Base-by-base conservation (phyloP, 2,888 invertebrate species). In the Diarsia rubi region DNA sequence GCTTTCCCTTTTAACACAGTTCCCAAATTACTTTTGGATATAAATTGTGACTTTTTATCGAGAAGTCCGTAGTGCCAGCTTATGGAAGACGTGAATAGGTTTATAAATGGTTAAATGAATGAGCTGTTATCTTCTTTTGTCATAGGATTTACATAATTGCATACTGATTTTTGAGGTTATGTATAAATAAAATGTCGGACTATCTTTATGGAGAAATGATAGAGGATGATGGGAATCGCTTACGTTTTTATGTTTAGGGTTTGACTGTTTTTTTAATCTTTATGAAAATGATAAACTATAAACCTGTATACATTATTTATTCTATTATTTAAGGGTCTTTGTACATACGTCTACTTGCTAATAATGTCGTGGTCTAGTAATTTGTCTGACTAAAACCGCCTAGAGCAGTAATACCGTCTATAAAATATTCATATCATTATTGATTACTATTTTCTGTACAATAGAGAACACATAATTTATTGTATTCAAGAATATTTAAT, bases 1-100 rank as follows among this genome's bases (percentile, higher is more conserved):
- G 75, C 83, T 86, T 86, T 86, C 81, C 85, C 72, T 85, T 84
- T 91, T 90, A 90, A 80, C 90, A 89, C 84, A 83, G 80, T 91
- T 89, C 82, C 85, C 85, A 85, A 83, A 78, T 77, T 73, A 68
- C 76, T 70, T 68, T 81, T 68, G 69, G 60, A 62, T 54, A 87
- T 82, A 83, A 87, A 87, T 82, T 79, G 77, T 60, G 66, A 69
- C 31, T 79, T 83, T 78, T 82, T 83, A 86, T 86, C 67, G 67
- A 47, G 45, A 72, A 79, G 70, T 73, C 69, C 72, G 71, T 72
- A 78, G 63, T 75, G 76, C 74, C 62, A 16, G 62, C 73, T 79
- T 78, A 79, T 44, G 62, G 44, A 52, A 75, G 62, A 75, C 69
- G 60, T 82, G 75, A 79, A 83, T 80, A 69, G 52, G 63, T 71